Percentiles rank a stretch among this genome's conserved stretches.
These are phyloP conservation scores for Dermolepida albohirtum DNA, from an alignment of 2,888 invertebrate species.

Conservation along the genomic window DNA sequence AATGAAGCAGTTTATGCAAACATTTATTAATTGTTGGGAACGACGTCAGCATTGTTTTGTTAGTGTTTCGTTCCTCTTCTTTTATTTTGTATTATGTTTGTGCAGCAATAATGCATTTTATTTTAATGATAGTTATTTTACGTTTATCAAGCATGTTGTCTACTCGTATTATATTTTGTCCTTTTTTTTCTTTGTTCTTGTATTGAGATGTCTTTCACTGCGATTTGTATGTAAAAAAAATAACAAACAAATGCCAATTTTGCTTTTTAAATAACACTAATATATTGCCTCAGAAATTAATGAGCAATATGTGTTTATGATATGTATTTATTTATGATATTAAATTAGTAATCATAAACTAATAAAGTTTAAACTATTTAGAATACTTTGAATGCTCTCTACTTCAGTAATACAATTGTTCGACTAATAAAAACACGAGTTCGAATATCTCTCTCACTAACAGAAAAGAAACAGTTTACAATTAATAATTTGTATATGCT, in stretches of 20 bases:
- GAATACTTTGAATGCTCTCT: too few species aligned
- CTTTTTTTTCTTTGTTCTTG: constrained; percentile 15
- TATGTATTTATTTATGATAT: too few species aligned
- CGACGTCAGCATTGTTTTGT: constrained; percentile 13
- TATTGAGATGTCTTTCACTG: constrained; percentile 12
- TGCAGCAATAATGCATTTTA: constrained; percentile 27
- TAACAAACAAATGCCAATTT: constrained; percentile 26
- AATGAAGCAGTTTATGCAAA: not conserved
- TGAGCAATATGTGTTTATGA: too few species aligned
- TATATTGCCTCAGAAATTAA: too few species aligned
- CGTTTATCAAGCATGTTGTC: constrained; percentile 28
- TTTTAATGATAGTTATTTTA: constrained; percentile 32
- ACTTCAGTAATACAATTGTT: too few species aligned
- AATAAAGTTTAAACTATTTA: too few species aligned
- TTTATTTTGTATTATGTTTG: constrained; percentile 25
- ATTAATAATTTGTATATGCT: too few species aligned
- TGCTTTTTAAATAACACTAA: too few species aligned
- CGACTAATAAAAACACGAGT: too few species aligned
- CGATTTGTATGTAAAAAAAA: not conserved
- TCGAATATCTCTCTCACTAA: too few species aligned
- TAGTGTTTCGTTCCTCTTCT: constrained; percentile 31
- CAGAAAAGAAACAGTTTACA: too few species aligned
- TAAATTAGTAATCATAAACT: too few species aligned
- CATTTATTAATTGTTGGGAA: constrained; percentile 9
- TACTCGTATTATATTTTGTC: constrained; percentile 26